phyloP scores from a whole-genome alignment of 2,797 vertebrate genomes.

The Morus bassanus region DNA sequence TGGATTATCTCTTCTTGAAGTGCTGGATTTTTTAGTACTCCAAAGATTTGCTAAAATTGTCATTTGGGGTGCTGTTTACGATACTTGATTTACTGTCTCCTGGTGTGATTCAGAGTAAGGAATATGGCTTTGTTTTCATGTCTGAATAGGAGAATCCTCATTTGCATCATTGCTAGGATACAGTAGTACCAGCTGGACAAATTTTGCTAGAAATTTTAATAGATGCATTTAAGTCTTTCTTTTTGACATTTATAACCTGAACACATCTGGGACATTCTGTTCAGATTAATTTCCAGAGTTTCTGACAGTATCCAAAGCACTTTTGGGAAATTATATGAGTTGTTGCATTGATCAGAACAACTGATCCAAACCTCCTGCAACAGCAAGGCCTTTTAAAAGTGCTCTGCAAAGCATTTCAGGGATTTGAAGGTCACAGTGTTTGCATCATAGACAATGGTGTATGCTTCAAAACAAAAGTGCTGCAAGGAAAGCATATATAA shows the following conservation, averaged over 20 bases:
- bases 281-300: constrained; percentile 4
- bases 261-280: neutral
- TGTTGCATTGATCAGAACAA: constrained; percentile 7
- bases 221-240: neutral
- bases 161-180: neutral
- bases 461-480: constrained; percentile 11
- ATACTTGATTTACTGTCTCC: neutral
- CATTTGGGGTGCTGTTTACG: neutral
- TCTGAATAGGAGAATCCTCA: neutral
- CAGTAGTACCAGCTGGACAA: neutral
- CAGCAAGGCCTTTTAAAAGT: neutral
- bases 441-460: neutral
- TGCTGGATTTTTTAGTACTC: neutral
- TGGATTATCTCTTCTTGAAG: neutral
- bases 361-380: neutral
- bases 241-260: constrained; percentile 1
- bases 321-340: neutral
- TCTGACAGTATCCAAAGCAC: neutral
- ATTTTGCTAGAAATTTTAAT: neutral
- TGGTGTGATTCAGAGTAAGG: neutral
- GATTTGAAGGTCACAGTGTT: constrained; percentile 11
- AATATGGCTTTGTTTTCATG: neutral
- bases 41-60: neutral
- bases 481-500: neutral
- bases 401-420: neutral